A percentile compares a stretch with the other conserved stretches of the same genome.
phyloP scores from a whole-genome alignment of 2,888 invertebrate species.

The Drosophila maculinotata region DNA sequence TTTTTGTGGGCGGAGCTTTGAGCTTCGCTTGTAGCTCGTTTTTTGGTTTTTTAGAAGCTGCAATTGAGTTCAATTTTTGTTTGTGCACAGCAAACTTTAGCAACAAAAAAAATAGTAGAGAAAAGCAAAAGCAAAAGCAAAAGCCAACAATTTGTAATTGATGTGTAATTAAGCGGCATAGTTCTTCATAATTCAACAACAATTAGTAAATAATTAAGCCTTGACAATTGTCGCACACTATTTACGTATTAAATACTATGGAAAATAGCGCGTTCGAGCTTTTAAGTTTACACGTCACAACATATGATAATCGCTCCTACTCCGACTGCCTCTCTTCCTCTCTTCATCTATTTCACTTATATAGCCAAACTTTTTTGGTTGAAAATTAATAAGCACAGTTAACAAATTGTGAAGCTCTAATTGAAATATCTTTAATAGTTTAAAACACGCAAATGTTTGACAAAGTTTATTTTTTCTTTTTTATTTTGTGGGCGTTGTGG shows the following conservation, averaged over 20 bases:
- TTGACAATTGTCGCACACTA: conserved; percentile 64
- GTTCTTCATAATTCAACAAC: conserved; percentile 74
- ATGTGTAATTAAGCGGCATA: conserved; percentile 64
- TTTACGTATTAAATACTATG: conserved; percentile 28
- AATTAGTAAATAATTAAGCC: conserved; percentile 76
- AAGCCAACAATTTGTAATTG: conserved; percentile 56
- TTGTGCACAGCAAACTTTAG: conserved; percentile 19
- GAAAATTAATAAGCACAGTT: conserved; percentile 30
- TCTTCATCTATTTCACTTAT: background rate
- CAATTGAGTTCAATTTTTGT: conserved; percentile 20
- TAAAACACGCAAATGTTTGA: conserved; percentile 51
- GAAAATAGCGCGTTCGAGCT: conserved; percentile 36
- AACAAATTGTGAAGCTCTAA: conserved; percentile 52
- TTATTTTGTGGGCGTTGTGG: conserved; percentile 37
- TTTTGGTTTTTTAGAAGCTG: conserved; percentile 2
- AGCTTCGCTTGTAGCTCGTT: background rate
- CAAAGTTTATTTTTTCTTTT: conserved; percentile 7
- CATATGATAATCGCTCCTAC: conserved; percentile 27
- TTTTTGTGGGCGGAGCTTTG: conserved; percentile 63
- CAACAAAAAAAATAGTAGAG: conserved; percentile 25
- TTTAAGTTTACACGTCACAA: conserved; percentile 50
- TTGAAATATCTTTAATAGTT: conserved; percentile 60
- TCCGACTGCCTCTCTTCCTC: background rate
- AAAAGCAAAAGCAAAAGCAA: conserved; percentile 19
- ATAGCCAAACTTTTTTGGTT: conserved; percentile 12